phyloP scores from a whole-genome alignment of 2,888 invertebrate species.

The Temnothorax rugatulus region DNA sequence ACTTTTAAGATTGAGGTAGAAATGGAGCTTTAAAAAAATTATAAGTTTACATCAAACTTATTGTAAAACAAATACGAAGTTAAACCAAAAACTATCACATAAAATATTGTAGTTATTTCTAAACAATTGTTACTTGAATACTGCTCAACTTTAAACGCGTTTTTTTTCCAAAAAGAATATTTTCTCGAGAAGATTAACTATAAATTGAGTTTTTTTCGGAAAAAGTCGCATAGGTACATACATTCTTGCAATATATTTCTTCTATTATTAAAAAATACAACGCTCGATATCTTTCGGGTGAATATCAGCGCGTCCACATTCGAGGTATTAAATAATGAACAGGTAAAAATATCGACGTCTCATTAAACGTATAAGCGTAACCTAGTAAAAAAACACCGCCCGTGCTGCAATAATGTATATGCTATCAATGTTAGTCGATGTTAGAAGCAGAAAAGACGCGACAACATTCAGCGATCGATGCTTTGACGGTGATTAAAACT shows the following conservation, averaged over 20 bases:
- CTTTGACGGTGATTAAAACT: conserved; percentile 39
- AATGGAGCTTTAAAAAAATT: background rate
- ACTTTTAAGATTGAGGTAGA: background rate
- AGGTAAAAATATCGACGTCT: background rate
- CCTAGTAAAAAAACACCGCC: background rate
- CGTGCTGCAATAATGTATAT: background rate
- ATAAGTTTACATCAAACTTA: background rate
- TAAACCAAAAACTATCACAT: background rate
- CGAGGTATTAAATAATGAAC: background rate
- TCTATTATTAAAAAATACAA: background rate
- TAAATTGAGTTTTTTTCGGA: background rate
- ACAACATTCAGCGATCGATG: conserved; percentile 39
- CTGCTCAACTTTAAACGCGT: background rate
- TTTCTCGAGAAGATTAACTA: background rate
- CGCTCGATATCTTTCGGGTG: background rate
- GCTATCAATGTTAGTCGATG: background rate
- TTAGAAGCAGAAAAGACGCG: conserved; percentile 12
- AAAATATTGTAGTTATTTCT: background rate
- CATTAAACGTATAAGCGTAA: conserved; percentile 6
- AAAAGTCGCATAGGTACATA: background rate
- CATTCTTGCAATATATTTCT: background rate
- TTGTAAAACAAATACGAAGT: background rate
- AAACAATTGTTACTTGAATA: conserved; percentile 2
- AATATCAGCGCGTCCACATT: background rate
- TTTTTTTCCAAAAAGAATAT: background rate